These are phyloP conservation scores for Babyrousa celebensis DNA, from an alignment of 2,797 vertebrate species.

Conservation along the genomic window DNA sequence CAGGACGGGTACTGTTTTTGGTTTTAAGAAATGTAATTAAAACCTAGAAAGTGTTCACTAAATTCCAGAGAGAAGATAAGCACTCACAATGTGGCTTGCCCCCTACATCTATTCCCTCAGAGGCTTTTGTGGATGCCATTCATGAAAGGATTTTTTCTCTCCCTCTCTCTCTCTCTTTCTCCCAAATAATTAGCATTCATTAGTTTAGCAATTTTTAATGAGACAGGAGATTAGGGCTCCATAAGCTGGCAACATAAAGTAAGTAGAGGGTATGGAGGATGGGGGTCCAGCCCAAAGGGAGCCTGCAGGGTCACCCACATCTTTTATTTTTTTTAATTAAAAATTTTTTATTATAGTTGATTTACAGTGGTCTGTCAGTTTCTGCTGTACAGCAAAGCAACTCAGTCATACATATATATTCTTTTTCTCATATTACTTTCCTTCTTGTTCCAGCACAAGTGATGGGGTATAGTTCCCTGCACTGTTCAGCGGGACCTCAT, in stretches of 20 bases:
- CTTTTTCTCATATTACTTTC: no score
- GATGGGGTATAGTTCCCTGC: no score
- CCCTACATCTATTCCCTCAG: background rate
- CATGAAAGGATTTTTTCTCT: background rate
- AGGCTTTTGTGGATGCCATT: background rate
- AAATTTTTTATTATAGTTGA: no score
- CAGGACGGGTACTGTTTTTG: conserved; percentile 31
- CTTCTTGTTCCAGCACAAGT: no score
- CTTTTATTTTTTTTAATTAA: background rate
- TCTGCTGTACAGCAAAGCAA: no score
- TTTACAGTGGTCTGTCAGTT: no score
- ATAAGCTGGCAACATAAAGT: background rate
- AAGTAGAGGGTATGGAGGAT: background rate
- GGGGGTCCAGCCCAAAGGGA: background rate
- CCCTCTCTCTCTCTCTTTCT: background rate
- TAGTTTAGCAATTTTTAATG: conserved; percentile 39
- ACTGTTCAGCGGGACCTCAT: no score
- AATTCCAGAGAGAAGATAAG: background rate
- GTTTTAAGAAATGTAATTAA: conserved; percentile 75
- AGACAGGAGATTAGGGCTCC: background rate
- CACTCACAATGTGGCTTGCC: fast-evolving
- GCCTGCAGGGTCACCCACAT: background rate
- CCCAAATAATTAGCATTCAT: conserved; percentile 43
- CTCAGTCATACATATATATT: no score
- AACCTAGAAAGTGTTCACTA: conserved; percentile 54